Conservation (phyloP, 2,113 vertebrate genomes). For the Trogon melanurus region DNA sequence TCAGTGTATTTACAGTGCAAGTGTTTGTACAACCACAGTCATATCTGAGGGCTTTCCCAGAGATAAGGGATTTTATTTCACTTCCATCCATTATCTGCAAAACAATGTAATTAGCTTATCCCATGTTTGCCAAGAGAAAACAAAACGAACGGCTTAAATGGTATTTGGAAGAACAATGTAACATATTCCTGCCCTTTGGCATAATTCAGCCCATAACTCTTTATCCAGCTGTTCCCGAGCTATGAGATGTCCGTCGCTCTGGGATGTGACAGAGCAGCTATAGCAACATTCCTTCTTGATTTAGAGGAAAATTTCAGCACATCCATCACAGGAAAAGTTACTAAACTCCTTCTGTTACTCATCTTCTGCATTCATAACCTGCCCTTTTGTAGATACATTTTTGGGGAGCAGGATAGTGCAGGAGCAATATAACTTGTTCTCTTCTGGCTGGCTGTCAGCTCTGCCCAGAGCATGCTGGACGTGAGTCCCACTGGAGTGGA, state of each 20-base stretch:
- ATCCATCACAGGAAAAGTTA: background rate
- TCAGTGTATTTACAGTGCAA: conserved; percentile 19
- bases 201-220: background rate
- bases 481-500: background rate
- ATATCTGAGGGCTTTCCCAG: conserved; percentile 8
- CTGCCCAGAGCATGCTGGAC: background rate
- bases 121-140: conserved; percentile 41
- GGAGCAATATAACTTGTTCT: background rate
- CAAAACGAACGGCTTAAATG: background rate
- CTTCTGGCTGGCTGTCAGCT: background rate
- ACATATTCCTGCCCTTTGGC: background rate
- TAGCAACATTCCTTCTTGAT: background rate
- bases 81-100: background rate
- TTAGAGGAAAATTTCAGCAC: background rate
- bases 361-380: background rate
- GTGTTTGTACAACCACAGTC: conserved; percentile 7
- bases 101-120: conserved; percentile 5
- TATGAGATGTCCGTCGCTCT: background rate
- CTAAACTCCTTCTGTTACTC: background rate
- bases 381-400: background rate
- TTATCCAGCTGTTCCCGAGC: background rate
- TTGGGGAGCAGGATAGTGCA: rapidly evolving
- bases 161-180: background rate
- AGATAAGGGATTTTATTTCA: conserved; percentile 15
- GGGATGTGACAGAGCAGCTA: background rate